Conservation (phyloP, 37 sponge, comb jelly and placozoan species). For the Crambe crambe region DNA sequence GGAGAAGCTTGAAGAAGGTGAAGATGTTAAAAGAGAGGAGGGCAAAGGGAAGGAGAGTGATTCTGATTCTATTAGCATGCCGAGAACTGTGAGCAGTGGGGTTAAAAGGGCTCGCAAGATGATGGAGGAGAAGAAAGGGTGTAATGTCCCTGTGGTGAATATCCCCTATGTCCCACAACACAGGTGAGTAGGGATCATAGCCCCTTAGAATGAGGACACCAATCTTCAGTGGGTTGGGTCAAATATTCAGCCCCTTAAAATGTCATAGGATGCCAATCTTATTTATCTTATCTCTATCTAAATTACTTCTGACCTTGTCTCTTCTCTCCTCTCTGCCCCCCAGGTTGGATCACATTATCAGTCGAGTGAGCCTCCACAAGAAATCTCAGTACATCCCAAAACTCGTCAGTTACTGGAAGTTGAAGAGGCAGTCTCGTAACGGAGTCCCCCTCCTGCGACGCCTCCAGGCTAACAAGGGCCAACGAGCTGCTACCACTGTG, state of each 20-base stretch:
- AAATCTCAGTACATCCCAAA: slow-evolving; percentile 90
- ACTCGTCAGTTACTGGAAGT: slow-evolving; percentile 94
- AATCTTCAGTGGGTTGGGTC: too few species aligned
- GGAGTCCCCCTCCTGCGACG: slow-evolving; percentile 96
- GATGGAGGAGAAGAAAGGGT: slow-evolving; percentile 40
- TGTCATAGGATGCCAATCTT: too few species aligned
- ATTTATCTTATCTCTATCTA: too few species aligned
- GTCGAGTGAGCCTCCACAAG: slow-evolving; percentile 68
- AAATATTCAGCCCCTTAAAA: too few species aligned
- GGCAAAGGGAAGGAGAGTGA: slow-evolving; percentile 7
- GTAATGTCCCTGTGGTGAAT: slow-evolving; percentile 71
- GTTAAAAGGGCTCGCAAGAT: slow-evolving; percentile 23
- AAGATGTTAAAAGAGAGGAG: too few species aligned
- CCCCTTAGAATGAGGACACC: too few species aligned
- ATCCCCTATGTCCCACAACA: slow-evolving; percentile 82
- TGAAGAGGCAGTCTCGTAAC: slow-evolving; percentile 97
- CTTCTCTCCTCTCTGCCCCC: too few species aligned
- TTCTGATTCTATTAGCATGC: not conserved
- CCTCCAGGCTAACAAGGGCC: slow-evolving; percentile 81
- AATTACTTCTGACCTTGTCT: too few species aligned
- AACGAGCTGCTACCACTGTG: slow-evolving; percentile 48
- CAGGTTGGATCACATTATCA: slow-evolving; percentile 78
- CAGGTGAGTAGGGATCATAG: slow-evolving; percentile 61
- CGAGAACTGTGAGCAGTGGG: slow-evolving; percentile 17
- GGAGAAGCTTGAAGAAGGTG: not conserved